Evolutionary conservation across 2,113 vertebrate genomes (phyloP).

Genomic region (Jaculus jaculus): DNA sequence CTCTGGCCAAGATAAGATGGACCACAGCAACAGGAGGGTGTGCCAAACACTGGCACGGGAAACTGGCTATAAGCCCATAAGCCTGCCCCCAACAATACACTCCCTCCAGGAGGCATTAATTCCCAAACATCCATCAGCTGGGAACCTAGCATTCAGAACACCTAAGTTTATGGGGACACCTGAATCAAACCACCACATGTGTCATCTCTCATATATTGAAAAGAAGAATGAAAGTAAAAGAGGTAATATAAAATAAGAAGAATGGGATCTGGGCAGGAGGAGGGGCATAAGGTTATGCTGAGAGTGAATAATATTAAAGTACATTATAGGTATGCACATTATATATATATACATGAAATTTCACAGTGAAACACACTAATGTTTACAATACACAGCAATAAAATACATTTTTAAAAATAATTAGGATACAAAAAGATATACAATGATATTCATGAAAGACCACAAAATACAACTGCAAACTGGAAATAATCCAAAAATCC

Average conservation of each 20-base stretch:
- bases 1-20: no score
- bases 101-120: no score
- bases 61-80: no score
- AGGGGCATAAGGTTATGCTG: background rate
- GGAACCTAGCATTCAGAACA: no score
- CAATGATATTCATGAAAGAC: background rate
- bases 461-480: constrained; percentile 2
- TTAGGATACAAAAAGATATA: background rate
- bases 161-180: no score
- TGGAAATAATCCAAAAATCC: constrained; percentile 2
- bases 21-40: no score
- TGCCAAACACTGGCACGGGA: no score
- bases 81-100: no score
- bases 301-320: background rate
- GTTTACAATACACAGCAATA: background rate
- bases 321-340: background rate
- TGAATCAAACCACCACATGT: no score
- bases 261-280: background rate
- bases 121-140: no score
- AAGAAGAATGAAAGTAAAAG: background rate
- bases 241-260: background rate
- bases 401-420: background rate
- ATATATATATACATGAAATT: background rate
- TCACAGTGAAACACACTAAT: background rate
- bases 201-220: background rate